Evolutionary conservation across 2,888 invertebrate genomes (phyloP).

Genomic region (Lasioglossum leucozonium): DNA sequence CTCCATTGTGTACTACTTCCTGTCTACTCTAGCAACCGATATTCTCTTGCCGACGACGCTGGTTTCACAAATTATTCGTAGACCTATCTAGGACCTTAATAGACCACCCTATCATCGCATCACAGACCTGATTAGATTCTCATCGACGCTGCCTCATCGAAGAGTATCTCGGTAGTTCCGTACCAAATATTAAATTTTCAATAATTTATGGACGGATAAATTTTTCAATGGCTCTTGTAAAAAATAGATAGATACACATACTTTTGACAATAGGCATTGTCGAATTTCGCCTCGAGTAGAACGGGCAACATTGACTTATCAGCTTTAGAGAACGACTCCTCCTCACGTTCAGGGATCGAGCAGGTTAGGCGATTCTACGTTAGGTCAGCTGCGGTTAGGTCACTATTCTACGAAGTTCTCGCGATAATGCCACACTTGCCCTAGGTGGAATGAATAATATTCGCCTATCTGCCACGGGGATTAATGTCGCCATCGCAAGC

Average conservation of each 20-base stretch:
- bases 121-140: too few relatives aligned
- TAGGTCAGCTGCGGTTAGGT: background rate
- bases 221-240: background rate
- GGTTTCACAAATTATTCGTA: background rate
- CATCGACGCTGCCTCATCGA: too few relatives aligned
- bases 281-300: background rate
- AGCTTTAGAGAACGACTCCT: background rate
- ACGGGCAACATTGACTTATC: background rate
- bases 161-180: too few relatives aligned
- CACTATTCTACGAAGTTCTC: background rate
- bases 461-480: background rate
- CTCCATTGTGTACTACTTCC: background rate
- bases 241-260: background rate
- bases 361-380: conserved; percentile 1
- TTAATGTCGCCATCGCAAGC: background rate
- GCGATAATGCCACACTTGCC: background rate
- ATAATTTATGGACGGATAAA: background rate
- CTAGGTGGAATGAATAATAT: background rate
- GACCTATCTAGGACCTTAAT: too few relatives aligned
- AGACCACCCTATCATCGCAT: too few relatives aligned
- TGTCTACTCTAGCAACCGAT: background rate
- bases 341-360: background rate
- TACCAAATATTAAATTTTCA: background rate
- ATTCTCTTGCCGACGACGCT: background rate
- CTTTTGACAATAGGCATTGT: background rate